Conservation (phyloP, 2,888 invertebrate genomes). For the Gastracanthus pulcherrimus region DNA sequence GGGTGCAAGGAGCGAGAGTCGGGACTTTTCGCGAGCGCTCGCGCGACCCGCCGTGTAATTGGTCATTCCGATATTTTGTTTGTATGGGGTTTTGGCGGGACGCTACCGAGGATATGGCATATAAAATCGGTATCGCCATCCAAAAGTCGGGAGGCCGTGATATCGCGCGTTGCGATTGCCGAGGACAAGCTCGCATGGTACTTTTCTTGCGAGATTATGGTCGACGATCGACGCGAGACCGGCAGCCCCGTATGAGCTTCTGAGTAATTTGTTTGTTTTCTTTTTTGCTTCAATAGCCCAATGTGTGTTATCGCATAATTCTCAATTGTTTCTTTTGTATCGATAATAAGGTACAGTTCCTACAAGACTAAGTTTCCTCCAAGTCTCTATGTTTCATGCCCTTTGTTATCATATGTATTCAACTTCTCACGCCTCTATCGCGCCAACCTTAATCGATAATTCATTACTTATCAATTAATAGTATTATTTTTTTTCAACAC, state of each 20-base stretch:
- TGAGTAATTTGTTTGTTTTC: slow-evolving; percentile 1
- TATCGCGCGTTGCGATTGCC: slow-evolving; percentile 17
- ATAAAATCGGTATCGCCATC: slow-evolving; percentile 21
- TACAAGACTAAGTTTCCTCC: slow-evolving; percentile 46
- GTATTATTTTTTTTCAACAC: slow-evolving; percentile 70
- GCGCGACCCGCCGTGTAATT: too few species aligned
- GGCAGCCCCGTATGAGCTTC: not conserved
- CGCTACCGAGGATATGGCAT: slow-evolving; percentile 36
- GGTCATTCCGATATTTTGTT: slow-evolving; percentile 69
- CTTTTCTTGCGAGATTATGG: not conserved
- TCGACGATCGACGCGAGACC: not conserved
- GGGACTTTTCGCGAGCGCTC: too few species aligned
- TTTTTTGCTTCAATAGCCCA: slow-evolving; percentile 24
- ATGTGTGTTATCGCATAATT: slow-evolving; percentile 22
- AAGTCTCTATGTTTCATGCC: slow-evolving; percentile 20
- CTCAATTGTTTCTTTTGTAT: not conserved
- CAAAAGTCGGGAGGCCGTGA: not conserved
- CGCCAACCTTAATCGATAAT: slow-evolving; percentile 68
- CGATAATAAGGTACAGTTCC: slow-evolving; percentile 46
- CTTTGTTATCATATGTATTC: not conserved
- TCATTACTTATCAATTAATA: slow-evolving; percentile 75
- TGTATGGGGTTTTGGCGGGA: slow-evolving; percentile 33
- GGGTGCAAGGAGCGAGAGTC: not conserved
- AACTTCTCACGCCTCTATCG: slow-evolving; percentile 19
- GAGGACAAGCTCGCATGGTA: not conserved